Base-by-base conservation (phyloP, 2,797 vertebrate species). In the Meriones psammophilus region DNA sequence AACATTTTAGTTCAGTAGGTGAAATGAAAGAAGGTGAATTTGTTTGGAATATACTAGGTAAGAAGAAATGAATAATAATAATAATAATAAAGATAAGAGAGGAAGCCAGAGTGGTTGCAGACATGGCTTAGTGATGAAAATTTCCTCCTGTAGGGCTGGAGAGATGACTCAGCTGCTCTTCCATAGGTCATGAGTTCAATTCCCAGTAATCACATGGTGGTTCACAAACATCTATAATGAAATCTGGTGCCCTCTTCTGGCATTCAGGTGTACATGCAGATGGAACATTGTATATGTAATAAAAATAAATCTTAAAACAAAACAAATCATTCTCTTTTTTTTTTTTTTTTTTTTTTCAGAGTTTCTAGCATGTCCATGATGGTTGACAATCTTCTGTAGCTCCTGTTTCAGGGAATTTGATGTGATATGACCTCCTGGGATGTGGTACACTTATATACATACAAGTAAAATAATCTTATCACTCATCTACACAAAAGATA, bases 1-100 rank as follows among this genome's bases (percentile, higher is more conserved):
- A 78, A 76, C 46, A 80, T 50, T 20, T 78, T 86, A 36, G 14
- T 77, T 92, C 76, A 39, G 92, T 64, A 88, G 54, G 68, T 36
- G 66, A 87, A 83, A 93, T 64, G 50, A 93, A 94, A 89, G 64
- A 66, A 94, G 54, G 20, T 33, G 15, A 17, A 1, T 93, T 64
- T 90, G 62, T 28, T 24, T 92, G 86, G 42, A 96, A 86, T 36
- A 33, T 73, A 69, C 28, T 68, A 69, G 95, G 8, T 24, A 62
- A 77, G 39, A 89, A 77, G 54, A 94, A 39, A 73, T 26, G 46
- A 85, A 68, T 50, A 9, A 50, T 50, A 50, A 50, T 50, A 50
- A 50, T 9, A 50, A 50, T 50, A 78, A 79, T 77, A 79, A 50
- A 91, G 78, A 91, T 81, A 88, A 96, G 88, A 8, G 83, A 83